These are phyloP conservation scores for Hylaeus volcanicus DNA, from an alignment of 1,140 invertebrate genomes.

Conservation along the genomic window DNA sequence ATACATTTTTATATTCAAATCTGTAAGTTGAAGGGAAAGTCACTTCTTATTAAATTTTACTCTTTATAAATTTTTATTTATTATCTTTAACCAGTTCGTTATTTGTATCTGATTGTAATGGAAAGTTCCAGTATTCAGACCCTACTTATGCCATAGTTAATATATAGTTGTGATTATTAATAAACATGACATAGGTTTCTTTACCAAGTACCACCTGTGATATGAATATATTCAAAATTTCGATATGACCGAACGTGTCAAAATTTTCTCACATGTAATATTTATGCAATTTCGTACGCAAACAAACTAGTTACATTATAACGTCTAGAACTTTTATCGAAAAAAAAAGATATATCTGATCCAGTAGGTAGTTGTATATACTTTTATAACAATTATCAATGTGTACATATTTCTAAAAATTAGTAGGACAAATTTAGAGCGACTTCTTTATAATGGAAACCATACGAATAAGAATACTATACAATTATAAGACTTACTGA, in stretches of 20 bases:
- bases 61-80: constrained; percentile 6
- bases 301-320: constrained; percentile 22
- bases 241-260: constrained; percentile 8
- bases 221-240: constrained; percentile 43
- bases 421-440: constrained; percentile 40
- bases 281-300: constrained; percentile 30
- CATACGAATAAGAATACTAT: constrained; percentile 26
- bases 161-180: constrained; percentile 5
- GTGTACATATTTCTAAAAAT: constrained; percentile 49
- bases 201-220: constrained; percentile 51
- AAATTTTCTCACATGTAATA: constrained; percentile 32
- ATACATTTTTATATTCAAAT: constrained; percentile 2
- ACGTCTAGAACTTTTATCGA: constrained; percentile 11
- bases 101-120: not conserved
- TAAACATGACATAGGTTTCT: constrained; percentile 5
- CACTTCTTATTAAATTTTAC: constrained; percentile 3
- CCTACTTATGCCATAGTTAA: constrained; percentile 23
- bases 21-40: constrained; percentile 11
- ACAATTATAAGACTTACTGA: constrained; percentile 39
- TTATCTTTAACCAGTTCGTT: constrained; percentile 9
- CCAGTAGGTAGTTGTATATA: constrained; percentile 51
- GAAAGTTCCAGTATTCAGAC: not conserved
- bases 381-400: constrained; percentile 31
- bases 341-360: constrained; percentile 23
- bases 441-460: constrained; percentile 42